phyloP scores from a whole-genome alignment of 2,797 vertebrate species.

The Macrochelys suwanniensis region DNA sequence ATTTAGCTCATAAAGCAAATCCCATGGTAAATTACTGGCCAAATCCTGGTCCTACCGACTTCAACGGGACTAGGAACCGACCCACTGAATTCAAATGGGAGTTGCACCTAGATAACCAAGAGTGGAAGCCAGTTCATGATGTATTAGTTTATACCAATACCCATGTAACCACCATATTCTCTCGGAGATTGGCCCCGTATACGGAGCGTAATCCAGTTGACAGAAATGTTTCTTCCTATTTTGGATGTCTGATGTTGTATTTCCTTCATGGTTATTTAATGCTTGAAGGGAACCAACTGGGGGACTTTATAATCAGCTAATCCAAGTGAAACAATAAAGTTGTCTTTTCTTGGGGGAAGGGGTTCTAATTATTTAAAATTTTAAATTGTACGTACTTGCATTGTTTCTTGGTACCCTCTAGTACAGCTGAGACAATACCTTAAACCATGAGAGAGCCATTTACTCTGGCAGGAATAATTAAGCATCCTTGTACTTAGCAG shows the following conservation, averaged over 20 bases:
- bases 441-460: neutral
- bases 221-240: too few species aligned
- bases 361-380: too few species aligned
- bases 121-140: neutral
- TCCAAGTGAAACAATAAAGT: too few species aligned
- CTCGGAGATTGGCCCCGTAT: neutral
- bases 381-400: too few species aligned
- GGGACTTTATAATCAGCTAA: too few species aligned
- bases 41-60: neutral
- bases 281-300: too few species aligned
- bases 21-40: neutral
- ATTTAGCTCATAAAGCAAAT: neutral
- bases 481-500: constrained; percentile 8
- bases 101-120: neutral
- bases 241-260: too few species aligned
- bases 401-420: too few species aligned
- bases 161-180: neutral
- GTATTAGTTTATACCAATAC: neutral
- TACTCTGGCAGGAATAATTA: constrained; percentile 28
- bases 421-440: too few species aligned
- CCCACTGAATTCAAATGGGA: neutral
- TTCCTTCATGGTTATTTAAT: too few species aligned
- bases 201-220: neutral
- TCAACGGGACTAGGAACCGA: neutral
- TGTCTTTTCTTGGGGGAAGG: too few species aligned